Percentiles rank a stretch among this genome's conserved stretches.
Conservation (phyloP, 2,797 vertebrate species). For the Steatocranus sp. region DNA sequence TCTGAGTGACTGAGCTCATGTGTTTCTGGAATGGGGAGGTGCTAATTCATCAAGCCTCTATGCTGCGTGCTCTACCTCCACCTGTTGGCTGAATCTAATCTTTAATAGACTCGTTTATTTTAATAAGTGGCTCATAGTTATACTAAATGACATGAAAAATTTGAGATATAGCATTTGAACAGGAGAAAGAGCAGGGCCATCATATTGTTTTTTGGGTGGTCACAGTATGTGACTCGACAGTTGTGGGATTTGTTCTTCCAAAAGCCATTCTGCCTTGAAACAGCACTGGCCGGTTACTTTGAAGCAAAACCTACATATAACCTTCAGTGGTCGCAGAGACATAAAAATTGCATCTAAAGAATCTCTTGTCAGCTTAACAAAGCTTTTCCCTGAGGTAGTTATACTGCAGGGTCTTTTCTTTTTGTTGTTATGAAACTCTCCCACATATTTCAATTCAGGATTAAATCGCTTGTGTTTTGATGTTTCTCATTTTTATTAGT, state of each 20-base stretch:
- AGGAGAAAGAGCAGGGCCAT: not conserved
- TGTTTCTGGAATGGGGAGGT: not conserved
- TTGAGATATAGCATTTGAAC: not conserved
- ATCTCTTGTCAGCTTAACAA: too few species aligned
- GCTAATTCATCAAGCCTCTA: not conserved
- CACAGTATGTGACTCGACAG: not conserved
- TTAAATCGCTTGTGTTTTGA: not conserved
- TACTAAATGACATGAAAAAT: not conserved
- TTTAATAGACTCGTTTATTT: not conserved
- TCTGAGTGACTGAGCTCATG: not conserved
- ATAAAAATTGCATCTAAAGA: too few species aligned
- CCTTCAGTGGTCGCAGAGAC: too few species aligned
- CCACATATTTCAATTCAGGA: not conserved
- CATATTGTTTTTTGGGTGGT: not conserved
- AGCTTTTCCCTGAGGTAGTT: too few species aligned
- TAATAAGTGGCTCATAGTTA: not conserved
- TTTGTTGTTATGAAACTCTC: not conserved
- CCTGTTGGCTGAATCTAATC: constrained; percentile 12
- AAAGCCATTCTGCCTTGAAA: not conserved
- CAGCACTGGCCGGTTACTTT: not conserved
- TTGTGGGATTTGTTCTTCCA: not conserved
- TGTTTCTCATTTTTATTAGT: not conserved
- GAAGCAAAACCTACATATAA: too few species aligned
- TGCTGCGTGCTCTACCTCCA: constrained; percentile 24
- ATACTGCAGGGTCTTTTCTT: too few species aligned